Evolutionary conservation across 1,140 invertebrate species (phyloP).

Genomic region (Microplitis mediator): DNA sequence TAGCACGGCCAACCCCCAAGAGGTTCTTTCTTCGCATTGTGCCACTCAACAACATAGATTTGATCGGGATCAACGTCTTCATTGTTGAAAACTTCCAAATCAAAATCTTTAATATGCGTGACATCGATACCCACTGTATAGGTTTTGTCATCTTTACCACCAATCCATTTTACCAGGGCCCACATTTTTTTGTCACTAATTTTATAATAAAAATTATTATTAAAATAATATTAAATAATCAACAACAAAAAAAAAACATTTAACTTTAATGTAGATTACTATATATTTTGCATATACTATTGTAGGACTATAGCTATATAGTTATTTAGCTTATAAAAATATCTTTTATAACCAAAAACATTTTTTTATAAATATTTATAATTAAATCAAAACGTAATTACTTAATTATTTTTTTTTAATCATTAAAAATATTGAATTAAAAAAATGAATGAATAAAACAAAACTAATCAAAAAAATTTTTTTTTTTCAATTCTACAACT

Average conservation of each 20-base stretch:
- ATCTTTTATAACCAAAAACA: too few relatives aligned
- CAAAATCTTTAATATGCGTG: slow-evolving; percentile 16
- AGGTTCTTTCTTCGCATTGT: slow-evolving; percentile 3
- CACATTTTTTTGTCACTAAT: slow-evolving; percentile 17
- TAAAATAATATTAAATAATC: background rate
- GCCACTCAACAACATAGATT: slow-evolving; percentile 21
- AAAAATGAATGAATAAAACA: too few relatives aligned
- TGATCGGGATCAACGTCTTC: slow-evolving; percentile 7
- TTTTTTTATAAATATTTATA: too few relatives aligned
- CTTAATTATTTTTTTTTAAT: too few relatives aligned
- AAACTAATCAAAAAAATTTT: too few relatives aligned
- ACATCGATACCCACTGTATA: slow-evolving; percentile 21
- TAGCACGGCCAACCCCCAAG: slow-evolving; percentile 18
- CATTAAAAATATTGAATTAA: too few relatives aligned
- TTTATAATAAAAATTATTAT: background rate
- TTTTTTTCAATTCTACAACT: too few relatives aligned
- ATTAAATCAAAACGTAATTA: too few relatives aligned
- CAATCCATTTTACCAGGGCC: slow-evolving; percentile 19
- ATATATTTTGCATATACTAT: too few relatives aligned
- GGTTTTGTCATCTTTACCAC: slow-evolving; percentile 16
- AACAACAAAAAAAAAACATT: background rate
- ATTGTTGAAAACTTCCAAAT: slow-evolving; percentile 11
- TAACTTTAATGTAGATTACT: too few relatives aligned
- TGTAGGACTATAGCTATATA: too few relatives aligned
- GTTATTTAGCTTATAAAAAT: too few relatives aligned